These are phyloP conservation scores for Potorous gilbertii DNA, from an alignment of 2,797 vertebrate genomes.

Conservation along the genomic window DNA sequence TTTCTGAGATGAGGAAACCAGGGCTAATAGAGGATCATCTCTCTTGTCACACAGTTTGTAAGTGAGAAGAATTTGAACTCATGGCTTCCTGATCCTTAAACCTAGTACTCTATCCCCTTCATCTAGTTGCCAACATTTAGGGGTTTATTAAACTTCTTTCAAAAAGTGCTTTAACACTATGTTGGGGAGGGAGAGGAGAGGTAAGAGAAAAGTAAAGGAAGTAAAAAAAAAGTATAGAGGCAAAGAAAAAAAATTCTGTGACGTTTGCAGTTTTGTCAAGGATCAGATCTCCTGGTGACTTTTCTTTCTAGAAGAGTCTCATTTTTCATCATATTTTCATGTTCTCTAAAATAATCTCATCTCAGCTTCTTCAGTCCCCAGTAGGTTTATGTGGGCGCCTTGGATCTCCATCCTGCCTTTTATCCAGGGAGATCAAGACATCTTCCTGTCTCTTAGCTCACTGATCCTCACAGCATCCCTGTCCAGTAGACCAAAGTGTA, in stretches of 20 bases:
- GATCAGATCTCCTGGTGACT: neutral
- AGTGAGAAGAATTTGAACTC: neutral
- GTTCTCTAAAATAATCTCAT: neutral
- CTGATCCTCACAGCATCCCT: neutral
- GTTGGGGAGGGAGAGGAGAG: neutral
- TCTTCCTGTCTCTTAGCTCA: neutral
- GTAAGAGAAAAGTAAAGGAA: neutral
- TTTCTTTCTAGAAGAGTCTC: neutral
- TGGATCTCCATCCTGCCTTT: neutral
- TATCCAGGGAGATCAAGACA: neutral
- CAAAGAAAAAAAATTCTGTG: neutral
- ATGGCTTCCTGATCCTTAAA: neutral
- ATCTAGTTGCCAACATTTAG: neutral
- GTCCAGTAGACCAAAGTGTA: neutral
- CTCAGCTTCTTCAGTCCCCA: neutral
- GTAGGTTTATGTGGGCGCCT: neutral
- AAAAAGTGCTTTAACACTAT: neutral
- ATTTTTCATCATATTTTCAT: neutral
- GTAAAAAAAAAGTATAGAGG: neutral
- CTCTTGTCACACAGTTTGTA: neutral
- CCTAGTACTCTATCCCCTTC: no score
- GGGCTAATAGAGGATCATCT: neutral
- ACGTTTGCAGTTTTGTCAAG: neutral
- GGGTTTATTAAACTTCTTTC: neutral
- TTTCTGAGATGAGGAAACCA: neutral